phyloP scores from a whole-genome alignment of 2,113 vertebrate species.

The Chloroceryle aenea region DNA sequence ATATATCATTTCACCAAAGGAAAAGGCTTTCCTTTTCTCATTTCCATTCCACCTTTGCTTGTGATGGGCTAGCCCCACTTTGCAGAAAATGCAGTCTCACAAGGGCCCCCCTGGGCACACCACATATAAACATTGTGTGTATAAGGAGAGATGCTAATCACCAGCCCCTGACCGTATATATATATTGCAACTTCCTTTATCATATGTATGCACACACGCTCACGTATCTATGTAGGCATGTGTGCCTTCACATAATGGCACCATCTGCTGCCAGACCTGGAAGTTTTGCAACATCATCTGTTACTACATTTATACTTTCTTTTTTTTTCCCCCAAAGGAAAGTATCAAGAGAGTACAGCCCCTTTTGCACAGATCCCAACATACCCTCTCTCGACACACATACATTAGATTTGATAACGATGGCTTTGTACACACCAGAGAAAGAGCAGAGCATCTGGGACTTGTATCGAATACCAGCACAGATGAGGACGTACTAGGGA shows the following conservation, averaged over 20 bases:
- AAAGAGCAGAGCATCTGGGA: neutral
- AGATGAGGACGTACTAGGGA: neutral
- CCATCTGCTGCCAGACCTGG: conserved; percentile 49
- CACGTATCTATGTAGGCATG: neutral
- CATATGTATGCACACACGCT: neutral
- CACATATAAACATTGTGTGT: rapidly evolving
- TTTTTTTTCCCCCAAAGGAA: neutral
- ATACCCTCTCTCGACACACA: rapidly evolving
- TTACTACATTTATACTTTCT: neutral
- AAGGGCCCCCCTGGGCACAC: neutral
- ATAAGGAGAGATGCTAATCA: neutral
- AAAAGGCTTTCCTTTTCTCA: neutral
- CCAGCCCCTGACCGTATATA: neutral
- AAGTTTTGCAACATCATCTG: conserved; percentile 57
- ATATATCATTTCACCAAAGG: neutral
- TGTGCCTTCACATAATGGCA: conserved; percentile 36
- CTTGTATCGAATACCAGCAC: neutral
- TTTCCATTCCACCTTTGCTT: neutral
- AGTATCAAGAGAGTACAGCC: neutral
- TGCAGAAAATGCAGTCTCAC: neutral
- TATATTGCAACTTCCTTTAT: neutral
- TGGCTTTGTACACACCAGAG: neutral
- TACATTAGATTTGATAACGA: neutral
- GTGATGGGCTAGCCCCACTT: neutral
- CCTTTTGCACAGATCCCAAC: neutral